phyloP scores from a whole-genome alignment of 2,797 vertebrate species.

The Cygnus olor region DNA sequence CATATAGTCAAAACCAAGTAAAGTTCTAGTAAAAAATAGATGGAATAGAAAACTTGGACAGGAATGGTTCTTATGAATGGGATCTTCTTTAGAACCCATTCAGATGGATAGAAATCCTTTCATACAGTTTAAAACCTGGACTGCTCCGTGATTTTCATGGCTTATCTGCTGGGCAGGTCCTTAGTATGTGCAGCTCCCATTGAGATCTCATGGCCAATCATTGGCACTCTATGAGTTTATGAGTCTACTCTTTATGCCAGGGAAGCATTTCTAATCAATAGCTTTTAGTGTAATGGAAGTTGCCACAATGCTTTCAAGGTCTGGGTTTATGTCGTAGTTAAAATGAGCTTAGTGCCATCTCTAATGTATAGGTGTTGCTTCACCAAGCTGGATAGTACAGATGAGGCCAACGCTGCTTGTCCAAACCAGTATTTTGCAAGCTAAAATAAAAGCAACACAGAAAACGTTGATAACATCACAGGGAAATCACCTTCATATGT shows the following conservation, averaged over 20 bases:
- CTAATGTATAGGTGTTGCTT: not conserved
- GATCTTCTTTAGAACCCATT: not conserved
- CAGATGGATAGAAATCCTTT: not conserved
- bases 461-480: not conserved
- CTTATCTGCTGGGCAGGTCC: not conserved
- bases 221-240: not conserved
- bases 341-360: constrained; percentile 35
- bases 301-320: constrained; percentile 12
- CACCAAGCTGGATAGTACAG: not conserved
- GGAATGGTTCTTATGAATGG: not conserved
- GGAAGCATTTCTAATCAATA: constrained; percentile 33
- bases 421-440: not conserved
- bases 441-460: not conserved
- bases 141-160: not conserved
- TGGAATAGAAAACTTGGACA: not conserved
- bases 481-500: not conserved
- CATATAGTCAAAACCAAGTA: not conserved
- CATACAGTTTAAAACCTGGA: not conserved
- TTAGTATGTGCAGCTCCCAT: not conserved
- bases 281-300: constrained; percentile 51
- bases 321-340: not conserved
- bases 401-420: not conserved
- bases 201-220: not conserved
- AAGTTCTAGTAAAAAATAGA: not conserved
- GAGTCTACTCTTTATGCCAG: not conserved